phyloP scores from a whole-genome alignment of 2,888 invertebrate species.

The Chrysomela aeneicollis region DNA sequence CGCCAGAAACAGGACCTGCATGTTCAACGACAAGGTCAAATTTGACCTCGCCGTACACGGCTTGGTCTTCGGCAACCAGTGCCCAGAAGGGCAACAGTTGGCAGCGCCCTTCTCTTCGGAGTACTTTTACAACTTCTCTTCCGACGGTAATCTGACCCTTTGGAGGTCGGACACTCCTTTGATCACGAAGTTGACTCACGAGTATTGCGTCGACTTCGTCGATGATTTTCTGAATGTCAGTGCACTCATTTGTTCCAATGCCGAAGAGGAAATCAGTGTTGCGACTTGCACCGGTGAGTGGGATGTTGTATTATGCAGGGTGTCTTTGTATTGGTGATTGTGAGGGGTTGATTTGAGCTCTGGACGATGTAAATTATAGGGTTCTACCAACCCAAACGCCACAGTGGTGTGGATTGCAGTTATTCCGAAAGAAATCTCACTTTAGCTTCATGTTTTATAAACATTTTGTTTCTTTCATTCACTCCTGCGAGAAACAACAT shows the following conservation, averaged over 20 bases:
- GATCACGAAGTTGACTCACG: conserved; percentile 20
- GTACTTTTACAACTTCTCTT: conserved; percentile 16
- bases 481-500: no score
- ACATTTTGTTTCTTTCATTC: no score
- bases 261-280: conserved; percentile 17
- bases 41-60: conserved; percentile 19
- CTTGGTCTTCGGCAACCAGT: conserved; percentile 32
- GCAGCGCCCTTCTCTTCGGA: conserved; percentile 15
- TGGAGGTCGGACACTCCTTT: conserved; percentile 9
- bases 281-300: conserved; percentile 21
- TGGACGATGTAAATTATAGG: no score
- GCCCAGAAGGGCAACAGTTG: conserved; percentile 22
- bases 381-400: no score
- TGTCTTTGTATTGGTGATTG: no score
- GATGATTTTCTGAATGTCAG: conserved; percentile 31
- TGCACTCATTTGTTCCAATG: conserved; percentile 34
- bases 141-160: conserved; percentile 33
- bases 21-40: conserved; percentile 1
- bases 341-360: no score
- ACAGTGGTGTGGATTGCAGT: no score
- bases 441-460: no score
- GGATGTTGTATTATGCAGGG: background rate
- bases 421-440: no score
- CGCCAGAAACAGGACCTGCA: conserved; percentile 37
- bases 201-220: conserved; percentile 45